Percentiles rank a stretch among this genome's conserved stretches.
Evolutionary conservation across 2,797 vertebrate genomes (phyloP).

Genomic region (Brachymystax lenok): DNA sequence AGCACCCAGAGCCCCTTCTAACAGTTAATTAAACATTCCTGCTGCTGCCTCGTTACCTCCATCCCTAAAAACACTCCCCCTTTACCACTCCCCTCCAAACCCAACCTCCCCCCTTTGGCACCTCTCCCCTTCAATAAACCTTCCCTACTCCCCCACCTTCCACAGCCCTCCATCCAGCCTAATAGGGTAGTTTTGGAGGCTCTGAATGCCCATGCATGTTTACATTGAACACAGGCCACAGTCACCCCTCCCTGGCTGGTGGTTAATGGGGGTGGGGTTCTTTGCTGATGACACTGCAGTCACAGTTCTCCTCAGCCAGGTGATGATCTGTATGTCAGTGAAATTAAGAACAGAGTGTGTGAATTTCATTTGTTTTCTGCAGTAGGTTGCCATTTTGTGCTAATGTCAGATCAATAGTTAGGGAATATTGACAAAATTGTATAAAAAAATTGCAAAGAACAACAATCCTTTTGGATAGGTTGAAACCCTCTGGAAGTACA

Average conservation of each 20-base stretch:
- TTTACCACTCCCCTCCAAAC: background rate
- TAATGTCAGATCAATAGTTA: no score
- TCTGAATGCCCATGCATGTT: constrained; percentile 15
- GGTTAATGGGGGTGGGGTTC: background rate
- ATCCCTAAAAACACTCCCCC: background rate
- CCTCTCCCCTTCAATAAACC: background rate
- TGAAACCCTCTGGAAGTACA: no score
- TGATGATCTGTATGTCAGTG: no score
- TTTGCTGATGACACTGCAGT: background rate
- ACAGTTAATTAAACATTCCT: constrained; percentile 80
- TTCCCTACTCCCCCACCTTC: background rate
- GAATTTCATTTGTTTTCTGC: no score
- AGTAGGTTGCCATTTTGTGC: no score
- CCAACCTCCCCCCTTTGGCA: background rate
- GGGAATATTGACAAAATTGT: no score
- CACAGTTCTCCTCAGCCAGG: background rate
- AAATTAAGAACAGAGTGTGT: no score
- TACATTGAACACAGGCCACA: constrained; percentile 21
- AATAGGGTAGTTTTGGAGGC: background rate
- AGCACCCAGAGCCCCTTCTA: constrained; percentile 65
- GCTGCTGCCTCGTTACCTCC: constrained; percentile 39
- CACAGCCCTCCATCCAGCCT: background rate
- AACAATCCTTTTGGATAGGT: no score
- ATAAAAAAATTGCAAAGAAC: no score
- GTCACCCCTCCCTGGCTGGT: background rate